Base-by-base conservation (phyloP, 2,113 vertebrate genomes). In the Lepisosteus oculatus region DNA sequence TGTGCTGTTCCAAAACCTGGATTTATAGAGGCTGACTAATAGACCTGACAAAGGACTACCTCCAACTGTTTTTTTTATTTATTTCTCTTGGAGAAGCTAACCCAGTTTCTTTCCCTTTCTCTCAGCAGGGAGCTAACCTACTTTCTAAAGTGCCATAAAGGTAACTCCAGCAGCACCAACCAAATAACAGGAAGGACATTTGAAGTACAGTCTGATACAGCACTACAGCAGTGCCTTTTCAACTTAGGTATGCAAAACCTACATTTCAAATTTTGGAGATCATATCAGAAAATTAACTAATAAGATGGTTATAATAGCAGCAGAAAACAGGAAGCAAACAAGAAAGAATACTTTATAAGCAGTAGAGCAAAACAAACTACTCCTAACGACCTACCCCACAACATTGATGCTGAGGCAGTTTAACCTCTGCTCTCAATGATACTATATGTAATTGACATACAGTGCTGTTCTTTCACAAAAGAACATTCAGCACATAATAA, bases 241-340 rank as follows among this genome's bases (percentile, higher is more conserved):
- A 13, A 51, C 7, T 11, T 11, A 7, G 61, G 6, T 65, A 42
- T 72, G 41, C 11, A 62, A 54, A 61, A 55, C 8, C 65, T 17
- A 17, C 7, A 55, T 68, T 47, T 29, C 8, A 14, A 68, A 54
- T 66, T 59, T 72, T 73, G 44, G 67, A 70, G 67, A 66, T 72
- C 47, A 51, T 51, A 6, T 9, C 47, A 6, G 47, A 51, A 51
- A 77, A 67, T 11, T 67, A 6, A 15, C 65, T 51, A 62, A 65
- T 56, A 66, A 51, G 61, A 4, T 51, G 51, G 9, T 61, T 70
- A 8, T 81, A 72, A 29, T 41, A 61, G 3, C 54, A 74, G 56
- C 72, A 68, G 54, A 69, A 43, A 55, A 41, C 62, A 64, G 11
- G 69, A 61, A 65, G 67, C 43, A 79, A 71, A 72, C 62, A 76